These are phyloP conservation scores for Dunckerocampus dactyliophorus DNA, from an alignment of 2,113 vertebrate genomes.

Conservation along the genomic window DNA sequence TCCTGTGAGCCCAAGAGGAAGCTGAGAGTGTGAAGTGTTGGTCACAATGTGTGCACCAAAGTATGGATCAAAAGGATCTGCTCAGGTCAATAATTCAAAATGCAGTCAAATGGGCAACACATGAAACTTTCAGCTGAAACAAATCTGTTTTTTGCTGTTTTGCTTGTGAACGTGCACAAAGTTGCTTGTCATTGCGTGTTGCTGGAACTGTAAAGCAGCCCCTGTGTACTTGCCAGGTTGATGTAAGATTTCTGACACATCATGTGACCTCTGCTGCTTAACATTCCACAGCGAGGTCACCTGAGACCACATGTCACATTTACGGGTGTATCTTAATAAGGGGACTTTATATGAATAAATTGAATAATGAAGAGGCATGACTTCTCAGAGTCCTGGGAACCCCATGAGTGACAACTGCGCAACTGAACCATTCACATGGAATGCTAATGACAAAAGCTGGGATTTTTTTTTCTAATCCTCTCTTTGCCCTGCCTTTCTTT, in stretches of 20 bases:
- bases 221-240: slow-evolving; percentile 22
- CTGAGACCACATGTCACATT: slow-evolving; percentile 60
- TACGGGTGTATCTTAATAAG: slow-evolving; percentile 61
- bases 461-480: slow-evolving; percentile 26
- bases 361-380: slow-evolving; percentile 64
- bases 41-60: slow-evolving; percentile 42
- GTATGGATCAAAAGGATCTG: slow-evolving; percentile 54
- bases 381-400: slow-evolving; percentile 51
- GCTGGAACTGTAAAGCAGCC: slow-evolving; percentile 37
- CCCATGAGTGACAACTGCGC: slow-evolving; percentile 60
- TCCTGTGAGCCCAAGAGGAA: slow-evolving; percentile 12
- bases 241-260: slow-evolving; percentile 34
- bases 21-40: slow-evolving; percentile 39
- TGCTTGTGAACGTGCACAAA: slow-evolving; percentile 2
- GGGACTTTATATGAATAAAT: slow-evolving; percentile 68
- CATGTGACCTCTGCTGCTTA: slow-evolving; percentile 41
- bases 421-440: slow-evolving; percentile 67
- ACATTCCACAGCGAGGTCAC: slow-evolving; percentile 56
- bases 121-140: slow-evolving; percentile 23
- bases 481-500: slow-evolving; percentile 11
- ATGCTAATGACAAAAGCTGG: slow-evolving; percentile 63
- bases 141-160: background rate
- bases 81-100: slow-evolving; percentile 66
- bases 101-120: slow-evolving; percentile 42
- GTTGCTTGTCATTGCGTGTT: slow-evolving; percentile 11